Base-by-base conservation (phyloP, 2,888 invertebrate species). In the Pseudoips prasinana region DNA sequence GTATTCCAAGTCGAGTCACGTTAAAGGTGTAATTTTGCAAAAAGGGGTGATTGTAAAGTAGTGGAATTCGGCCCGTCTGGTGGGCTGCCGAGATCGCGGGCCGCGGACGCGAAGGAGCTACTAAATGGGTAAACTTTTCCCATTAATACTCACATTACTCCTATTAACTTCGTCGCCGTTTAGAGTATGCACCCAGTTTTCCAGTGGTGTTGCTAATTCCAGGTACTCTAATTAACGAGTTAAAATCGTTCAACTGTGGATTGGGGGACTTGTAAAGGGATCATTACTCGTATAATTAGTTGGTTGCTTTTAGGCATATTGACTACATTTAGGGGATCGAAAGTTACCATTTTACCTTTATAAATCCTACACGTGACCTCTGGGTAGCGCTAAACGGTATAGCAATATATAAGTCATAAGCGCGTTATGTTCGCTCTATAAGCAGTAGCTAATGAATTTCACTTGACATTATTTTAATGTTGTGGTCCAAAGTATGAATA, bases 91-190 rank as follows among this genome's bases (percentile, higher is more conserved):
- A 51, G 66, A 61, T 52, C 64, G 52, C 50, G 53, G 37, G n/a
- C n/a, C 55, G 57, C 58, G 68, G 64, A 66, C 67, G 64, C 64
- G 46, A 62, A 67, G 62, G 62, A 68, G 73, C 63, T 60, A 53
- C 67, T 66, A 79, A 85, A 84, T 71, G 82, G 79, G 72, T 71
- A 67, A 86, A 86, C 76, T 86, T 86, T 83, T 66, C 76, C 76
- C 84, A 86, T 85, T 85, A 76, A 73, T 79, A 77, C 73, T 71
- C 71, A 76, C 81, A 79, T 83, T 83, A 82, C 76, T 75, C 75
- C 77, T 73, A 81, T 81, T 80, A 83, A 78, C 73, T 79, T 80
- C 68, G 72, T 71, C 69, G 67, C 61, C 64, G 56, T 64, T 62
- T 51, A 55, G 68, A 82, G 72, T 72, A 74, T 82, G 74, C 75